A percentile compares a stretch with the other conserved stretches of the same genome.
Conservation (phyloP, 2,797 vertebrate genomes). For the Fistularia commersonii region DNA sequence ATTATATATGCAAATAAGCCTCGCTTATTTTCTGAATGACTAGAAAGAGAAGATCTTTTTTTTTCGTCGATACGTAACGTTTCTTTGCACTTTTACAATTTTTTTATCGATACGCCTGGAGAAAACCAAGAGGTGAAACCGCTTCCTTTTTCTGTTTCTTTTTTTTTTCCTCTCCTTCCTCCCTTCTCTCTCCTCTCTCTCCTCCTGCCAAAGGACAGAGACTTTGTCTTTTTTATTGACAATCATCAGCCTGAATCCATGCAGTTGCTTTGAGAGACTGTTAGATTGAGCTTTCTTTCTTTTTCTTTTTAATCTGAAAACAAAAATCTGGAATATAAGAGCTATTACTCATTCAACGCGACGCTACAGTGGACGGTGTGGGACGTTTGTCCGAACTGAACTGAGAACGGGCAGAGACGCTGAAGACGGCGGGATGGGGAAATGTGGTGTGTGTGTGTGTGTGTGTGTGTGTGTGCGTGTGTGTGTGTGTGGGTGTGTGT, state of each 20-base stretch:
- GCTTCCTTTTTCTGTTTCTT: conserved; percentile 1
- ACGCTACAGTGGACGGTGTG: conserved; percentile 15
- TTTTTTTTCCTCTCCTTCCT: no score
- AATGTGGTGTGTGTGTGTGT: background rate
- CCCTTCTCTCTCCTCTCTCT: conserved; percentile 12
- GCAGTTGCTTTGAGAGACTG: conserved; percentile 45
- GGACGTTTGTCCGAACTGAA: conserved; percentile 1
- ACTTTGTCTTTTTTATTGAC: conserved; percentile 71
- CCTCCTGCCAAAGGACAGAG: conserved; percentile 46
- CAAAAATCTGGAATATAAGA: conserved; percentile 45
- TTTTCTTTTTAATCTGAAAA: conserved; percentile 42
- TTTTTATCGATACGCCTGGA: conserved; percentile 46
- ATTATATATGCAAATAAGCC: conserved; percentile 82
- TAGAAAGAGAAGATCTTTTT: conserved; percentile 50
- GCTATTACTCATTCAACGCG: conserved; percentile 40
- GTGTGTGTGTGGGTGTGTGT: background rate
- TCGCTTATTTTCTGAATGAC: conserved; percentile 68
- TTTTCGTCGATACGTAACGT: conserved; percentile 39
- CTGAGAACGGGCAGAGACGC: conserved; percentile 8
- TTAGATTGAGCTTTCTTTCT: conserved; percentile 46
- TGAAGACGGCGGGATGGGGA: background rate
- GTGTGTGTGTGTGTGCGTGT: conserved; percentile 8
- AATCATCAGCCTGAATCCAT: conserved; percentile 66
- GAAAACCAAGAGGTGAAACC: conserved; percentile 27
- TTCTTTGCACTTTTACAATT: conserved; percentile 67